Evolutionary conservation across 2,888 invertebrate genomes (phyloP).

Genomic region (Rotaria magnacalcarata): DNA sequence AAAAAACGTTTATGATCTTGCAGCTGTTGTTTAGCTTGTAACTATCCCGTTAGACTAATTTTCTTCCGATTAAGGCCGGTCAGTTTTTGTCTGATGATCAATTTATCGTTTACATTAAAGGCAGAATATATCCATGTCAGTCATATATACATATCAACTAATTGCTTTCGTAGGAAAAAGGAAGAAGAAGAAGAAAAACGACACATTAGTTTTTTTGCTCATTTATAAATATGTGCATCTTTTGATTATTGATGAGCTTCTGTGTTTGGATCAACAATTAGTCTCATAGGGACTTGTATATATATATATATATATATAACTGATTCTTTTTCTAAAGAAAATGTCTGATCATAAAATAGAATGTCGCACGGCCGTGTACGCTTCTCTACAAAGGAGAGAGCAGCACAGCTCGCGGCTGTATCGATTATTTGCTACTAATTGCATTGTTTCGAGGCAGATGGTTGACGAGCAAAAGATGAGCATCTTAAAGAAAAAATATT

Average conservation of each 20-base stretch:
- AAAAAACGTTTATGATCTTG: constrained; percentile 26
- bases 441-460: constrained; percentile 29
- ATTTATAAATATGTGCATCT: constrained; percentile 29
- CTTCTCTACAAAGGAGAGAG: background rate
- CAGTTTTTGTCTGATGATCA: constrained; percentile 35
- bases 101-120: constrained; percentile 38
- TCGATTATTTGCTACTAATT: constrained; percentile 18
- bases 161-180: background rate
- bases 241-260: constrained; percentile 1
- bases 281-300: background rate
- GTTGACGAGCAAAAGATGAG: constrained; percentile 20
- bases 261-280: constrained; percentile 16
- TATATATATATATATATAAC: too few species aligned
- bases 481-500: constrained; percentile 29
- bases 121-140: constrained; percentile 34
- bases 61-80: constrained; percentile 36
- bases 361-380: background rate
- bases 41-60: constrained; percentile 32
- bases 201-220: constrained; percentile 18
- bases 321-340: background rate
- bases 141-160: constrained; percentile 12
- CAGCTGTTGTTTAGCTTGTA: constrained; percentile 36
- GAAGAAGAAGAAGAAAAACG: background rate
- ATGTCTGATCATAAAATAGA: background rate
- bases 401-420: constrained; percentile 12